phyloP scores from a whole-genome alignment of 2,888 invertebrate genomes.

The Aphrophora alni region DNA sequence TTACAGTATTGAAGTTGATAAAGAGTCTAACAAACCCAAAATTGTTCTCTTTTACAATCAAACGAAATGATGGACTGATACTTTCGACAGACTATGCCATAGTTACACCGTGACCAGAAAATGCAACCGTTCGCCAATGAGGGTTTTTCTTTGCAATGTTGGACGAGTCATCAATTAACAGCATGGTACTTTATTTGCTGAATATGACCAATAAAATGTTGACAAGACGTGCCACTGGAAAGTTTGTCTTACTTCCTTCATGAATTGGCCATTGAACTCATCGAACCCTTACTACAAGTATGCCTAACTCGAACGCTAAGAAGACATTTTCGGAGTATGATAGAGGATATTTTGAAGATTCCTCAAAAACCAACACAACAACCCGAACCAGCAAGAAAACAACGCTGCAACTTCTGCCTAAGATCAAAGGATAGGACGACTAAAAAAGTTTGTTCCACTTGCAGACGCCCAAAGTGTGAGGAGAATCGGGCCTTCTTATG shows the following conservation, averaged over 20 bases:
- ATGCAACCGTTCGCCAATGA: conserved; percentile 50
- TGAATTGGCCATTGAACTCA: not conserved
- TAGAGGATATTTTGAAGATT: not conserved
- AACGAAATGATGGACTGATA: conserved; percentile 51
- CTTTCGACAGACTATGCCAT: conserved; percentile 49
- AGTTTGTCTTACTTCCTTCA: too few relatives aligned
- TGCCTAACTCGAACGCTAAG: too few relatives aligned
- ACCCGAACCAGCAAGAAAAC: not conserved
- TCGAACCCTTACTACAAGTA: too few relatives aligned
- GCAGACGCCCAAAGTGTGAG: not conserved
- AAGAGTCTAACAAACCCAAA: conserved; percentile 48
- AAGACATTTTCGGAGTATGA: not conserved
- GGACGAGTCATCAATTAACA: conserved; percentile 36
- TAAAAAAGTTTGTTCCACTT: not conserved
- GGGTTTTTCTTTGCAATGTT: conserved; percentile 43
- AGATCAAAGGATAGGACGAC: not conserved
- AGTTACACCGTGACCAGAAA: conserved; percentile 47
- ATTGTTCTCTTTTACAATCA: conserved; percentile 50
- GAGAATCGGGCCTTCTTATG: not conserved
- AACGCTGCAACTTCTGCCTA: not conserved
- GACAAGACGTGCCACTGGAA: too few relatives aligned
- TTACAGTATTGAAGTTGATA: conserved; percentile 44
- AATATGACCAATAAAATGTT: not conserved
- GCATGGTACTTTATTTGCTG: conserved; percentile 30
- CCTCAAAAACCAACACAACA: not conserved